Conservation (phyloP, 1,140 invertebrate genomes). For the Drosophila sp. region DNA sequence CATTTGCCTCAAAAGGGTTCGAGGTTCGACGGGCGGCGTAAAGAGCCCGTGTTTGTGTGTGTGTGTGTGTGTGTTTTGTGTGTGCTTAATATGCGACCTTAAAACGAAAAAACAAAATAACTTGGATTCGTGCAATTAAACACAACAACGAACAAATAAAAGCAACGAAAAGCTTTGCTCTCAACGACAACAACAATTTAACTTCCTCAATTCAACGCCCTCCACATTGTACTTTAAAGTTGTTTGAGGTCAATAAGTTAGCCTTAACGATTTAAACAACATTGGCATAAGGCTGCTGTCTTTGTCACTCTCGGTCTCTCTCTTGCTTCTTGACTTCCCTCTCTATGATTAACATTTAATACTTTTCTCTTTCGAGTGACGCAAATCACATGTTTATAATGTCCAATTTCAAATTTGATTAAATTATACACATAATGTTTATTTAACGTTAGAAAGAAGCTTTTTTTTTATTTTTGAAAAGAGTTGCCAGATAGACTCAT, state of each 20-base stretch:
- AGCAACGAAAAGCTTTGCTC: slow-evolving; percentile 49
- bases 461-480: slow-evolving; percentile 17
- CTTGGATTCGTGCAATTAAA: slow-evolving; percentile 60
- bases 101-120: slow-evolving; percentile 36
- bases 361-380: slow-evolving; percentile 37
- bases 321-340: slow-evolving; percentile 9
- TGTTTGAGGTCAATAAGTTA: slow-evolving; percentile 39
- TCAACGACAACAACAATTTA: slow-evolving; percentile 34
- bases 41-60: slow-evolving; percentile 16
- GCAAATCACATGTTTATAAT: slow-evolving; percentile 50
- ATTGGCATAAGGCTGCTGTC: slow-evolving; percentile 28
- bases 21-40: neutral
- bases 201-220: slow-evolving; percentile 69
- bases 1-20: neutral
- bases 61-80: neutral
- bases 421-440: slow-evolving; percentile 44
- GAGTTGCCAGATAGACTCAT: slow-evolving; percentile 39
- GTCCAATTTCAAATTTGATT: slow-evolving; percentile 40
- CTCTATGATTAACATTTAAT: slow-evolving; percentile 20
- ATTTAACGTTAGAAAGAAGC: slow-evolving; percentile 35
- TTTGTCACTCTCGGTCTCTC: slow-evolving; percentile 21
- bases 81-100: slow-evolving; percentile 26
- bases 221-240: slow-evolving; percentile 21
- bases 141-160: slow-evolving; percentile 36
- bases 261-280: slow-evolving; percentile 39